A percentile compares a stretch with the other conserved stretches of the same genome.
Conservation (phyloP, 2,113 vertebrate genomes). For the Chroicocephalus ridibundus region DNA sequence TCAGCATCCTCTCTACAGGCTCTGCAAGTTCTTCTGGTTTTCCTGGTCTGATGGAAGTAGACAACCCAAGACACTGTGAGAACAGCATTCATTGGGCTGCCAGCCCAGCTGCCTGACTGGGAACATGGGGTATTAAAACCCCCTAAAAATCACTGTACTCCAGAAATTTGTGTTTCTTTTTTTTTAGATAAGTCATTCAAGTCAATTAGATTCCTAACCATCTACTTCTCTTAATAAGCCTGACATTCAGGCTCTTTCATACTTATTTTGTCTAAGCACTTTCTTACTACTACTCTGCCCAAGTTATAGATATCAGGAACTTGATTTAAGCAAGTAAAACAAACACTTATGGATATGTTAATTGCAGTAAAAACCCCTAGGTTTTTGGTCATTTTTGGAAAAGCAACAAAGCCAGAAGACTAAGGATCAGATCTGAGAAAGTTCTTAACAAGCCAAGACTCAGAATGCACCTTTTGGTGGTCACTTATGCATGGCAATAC, state of each 20-base stretch:
- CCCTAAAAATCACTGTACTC: background rate
- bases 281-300: background rate
- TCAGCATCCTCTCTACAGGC: background rate
- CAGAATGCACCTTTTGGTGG: background rate
- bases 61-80: background rate
- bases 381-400: background rate
- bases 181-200: background rate
- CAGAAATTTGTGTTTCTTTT: background rate
- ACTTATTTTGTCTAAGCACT: background rate
- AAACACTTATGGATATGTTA: background rate
- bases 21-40: background rate
- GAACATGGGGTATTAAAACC: background rate
- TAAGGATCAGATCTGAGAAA: background rate
- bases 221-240: background rate
- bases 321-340: background rate
- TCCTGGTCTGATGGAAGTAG: background rate
- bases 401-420: background rate
- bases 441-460: background rate
- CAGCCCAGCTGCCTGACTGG: background rate
- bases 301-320: background rate
- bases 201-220: background rate
- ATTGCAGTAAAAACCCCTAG: fast-evolving
- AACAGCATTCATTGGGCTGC: background rate
- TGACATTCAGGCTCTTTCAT: background rate
- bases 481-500: background rate